phyloP scores from a whole-genome alignment of 1,140 invertebrate genomes.

The Pinna nobilis region DNA sequence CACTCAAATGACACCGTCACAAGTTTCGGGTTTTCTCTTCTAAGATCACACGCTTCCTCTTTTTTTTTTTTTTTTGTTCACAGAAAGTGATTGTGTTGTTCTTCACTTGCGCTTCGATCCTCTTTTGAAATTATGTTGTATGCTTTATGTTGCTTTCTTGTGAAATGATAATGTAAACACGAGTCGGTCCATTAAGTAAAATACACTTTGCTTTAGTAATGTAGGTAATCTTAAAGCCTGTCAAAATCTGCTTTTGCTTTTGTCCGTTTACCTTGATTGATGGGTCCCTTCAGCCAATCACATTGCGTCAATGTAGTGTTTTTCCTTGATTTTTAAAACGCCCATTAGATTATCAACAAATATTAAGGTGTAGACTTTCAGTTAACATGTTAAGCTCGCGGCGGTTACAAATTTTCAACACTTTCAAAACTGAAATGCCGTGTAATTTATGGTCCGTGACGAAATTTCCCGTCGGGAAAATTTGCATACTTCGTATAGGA shows the following conservation, averaged over 20 bases:
- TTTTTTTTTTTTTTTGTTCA: no score
- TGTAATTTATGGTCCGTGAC: slow-evolving; percentile 18
- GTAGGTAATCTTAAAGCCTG: slow-evolving; percentile 41
- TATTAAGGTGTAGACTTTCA: slow-evolving; percentile 33
- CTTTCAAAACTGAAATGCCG: slow-evolving; percentile 20
- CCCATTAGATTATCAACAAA: slow-evolving; percentile 39
- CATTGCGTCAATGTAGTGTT: slow-evolving; percentile 13
- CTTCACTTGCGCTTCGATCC: no score
- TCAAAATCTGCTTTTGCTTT: slow-evolving; percentile 43
- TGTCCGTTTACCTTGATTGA: slow-evolving; percentile 39
- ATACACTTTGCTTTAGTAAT: slow-evolving; percentile 31
- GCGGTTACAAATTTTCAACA: slow-evolving; percentile 39
- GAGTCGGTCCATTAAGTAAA: slow-evolving; percentile 35
- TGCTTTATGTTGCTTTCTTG: no score
- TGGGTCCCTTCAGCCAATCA: slow-evolving; percentile 34
- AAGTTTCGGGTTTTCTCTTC: no score
- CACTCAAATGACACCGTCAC: no score
- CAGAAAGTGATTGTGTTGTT: no score
- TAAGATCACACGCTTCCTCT: no score
- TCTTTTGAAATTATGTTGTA: no score
- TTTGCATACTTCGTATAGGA: slow-evolving; percentile 3
- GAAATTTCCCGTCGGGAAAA: slow-evolving; percentile 10
- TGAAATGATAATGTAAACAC: slow-evolving; percentile 11
- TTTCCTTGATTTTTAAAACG: slow-evolving; percentile 10
- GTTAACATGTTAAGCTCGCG: slow-evolving; percentile 27